A percentile compares a stretch with the other conserved stretches of the same genome.
These are phyloP conservation scores for Scaptomyza flava DNA, from an alignment of 2,888 invertebrate genomes.

Conservation along the genomic window DNA sequence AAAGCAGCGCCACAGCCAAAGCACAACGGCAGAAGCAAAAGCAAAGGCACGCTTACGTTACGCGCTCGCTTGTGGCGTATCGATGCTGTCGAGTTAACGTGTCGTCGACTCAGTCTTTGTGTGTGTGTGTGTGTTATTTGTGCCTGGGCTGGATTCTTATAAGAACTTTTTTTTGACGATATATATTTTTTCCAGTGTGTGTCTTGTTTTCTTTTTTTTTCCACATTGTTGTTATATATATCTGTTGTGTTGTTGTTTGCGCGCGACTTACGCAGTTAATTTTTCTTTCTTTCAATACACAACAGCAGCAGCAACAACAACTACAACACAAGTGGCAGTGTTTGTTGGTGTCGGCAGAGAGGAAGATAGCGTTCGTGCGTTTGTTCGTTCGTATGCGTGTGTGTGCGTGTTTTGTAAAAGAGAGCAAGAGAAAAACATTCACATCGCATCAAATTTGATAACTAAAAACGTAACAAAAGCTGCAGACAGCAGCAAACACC, in stretches of 20 bases:
- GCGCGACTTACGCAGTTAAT: slow-evolving; percentile 49
- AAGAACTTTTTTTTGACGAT: slow-evolving; percentile 37
- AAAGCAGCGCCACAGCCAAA: slow-evolving; percentile 8
- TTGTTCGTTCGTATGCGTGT: slow-evolving; percentile 13
- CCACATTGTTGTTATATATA: not conserved
- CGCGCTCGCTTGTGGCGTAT: slow-evolving; percentile 45
- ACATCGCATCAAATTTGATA: slow-evolving; percentile 45
- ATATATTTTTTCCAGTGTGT: slow-evolving; percentile 24
- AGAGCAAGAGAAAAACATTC: slow-evolving; percentile 39
- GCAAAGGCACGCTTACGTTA: slow-evolving; percentile 60
- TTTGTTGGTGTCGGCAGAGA: slow-evolving; percentile 61
- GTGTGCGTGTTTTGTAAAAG: slow-evolving; percentile 21
- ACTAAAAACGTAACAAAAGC: slow-evolving; percentile 49
- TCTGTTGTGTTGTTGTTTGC: slow-evolving; percentile 21
- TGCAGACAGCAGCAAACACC: slow-evolving; percentile 44
- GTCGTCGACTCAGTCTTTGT: slow-evolving; percentile 11
- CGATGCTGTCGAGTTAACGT: slow-evolving; percentile 56
- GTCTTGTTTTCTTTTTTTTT: slow-evolving; percentile 21
- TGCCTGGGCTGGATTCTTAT: slow-evolving; percentile 44
- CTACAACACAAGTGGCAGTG: slow-evolving; percentile 61
- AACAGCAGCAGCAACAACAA: slow-evolving; percentile 51
- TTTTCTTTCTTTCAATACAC: slow-evolving; percentile 40
- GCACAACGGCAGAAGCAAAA: slow-evolving; percentile 36
- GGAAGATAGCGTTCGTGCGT: slow-evolving; percentile 37
- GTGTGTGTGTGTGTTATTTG: slow-evolving; percentile 15